Base-by-base conservation (phyloP, 2,888 invertebrate species). In the Helicoverpa assulta region DNA sequence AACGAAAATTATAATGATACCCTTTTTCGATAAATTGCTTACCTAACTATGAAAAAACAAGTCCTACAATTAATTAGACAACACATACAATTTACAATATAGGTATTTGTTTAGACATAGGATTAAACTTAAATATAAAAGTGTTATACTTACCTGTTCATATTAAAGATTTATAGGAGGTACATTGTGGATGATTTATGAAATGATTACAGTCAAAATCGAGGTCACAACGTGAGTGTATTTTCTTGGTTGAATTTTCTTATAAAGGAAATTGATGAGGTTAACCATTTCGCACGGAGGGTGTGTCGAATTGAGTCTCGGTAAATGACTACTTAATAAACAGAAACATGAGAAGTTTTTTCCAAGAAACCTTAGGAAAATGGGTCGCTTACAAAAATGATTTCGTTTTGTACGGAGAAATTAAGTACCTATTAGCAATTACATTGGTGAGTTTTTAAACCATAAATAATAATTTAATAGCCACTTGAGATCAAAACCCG, bases 241-340 rank as follows among this genome's bases (percentile, higher is more conserved):
- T 59, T 77, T 70, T 50, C 18, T 6, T 19, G 58, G 33, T 33
- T 33, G 33, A 33, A 33, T 33, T 59, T 5, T 5, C 14, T 6
- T 70, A 59, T 71, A 73, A 52, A 40, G 51, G 43, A 59, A 53
- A 77, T 71, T 62, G 26, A 21, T 47, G 63, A 59, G 43, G 43
- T 58, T 14, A 62, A 50, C 51, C 57, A 19, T 52, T 66, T 59
- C 53, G 19, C 33, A n/a, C 18, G 5, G 51, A 53, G 52, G 56
- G 70, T 43, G 76, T 70, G 70, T 40, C 61, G 14, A 21, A 37
- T 26, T 1, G 47, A 56, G n/a, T 51, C 10, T 50, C 51, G 37
- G 55, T 60, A 53, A 56, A 53, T 60, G 21, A 33, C 29, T 60
- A 68, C 43, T 52, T 60, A 60, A 37, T 51, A 40, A 50, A 72